These are phyloP conservation scores for Tolypeutes matacus DNA, from an alignment of 2,797 vertebrate genomes.

Conservation along the genomic window DNA sequence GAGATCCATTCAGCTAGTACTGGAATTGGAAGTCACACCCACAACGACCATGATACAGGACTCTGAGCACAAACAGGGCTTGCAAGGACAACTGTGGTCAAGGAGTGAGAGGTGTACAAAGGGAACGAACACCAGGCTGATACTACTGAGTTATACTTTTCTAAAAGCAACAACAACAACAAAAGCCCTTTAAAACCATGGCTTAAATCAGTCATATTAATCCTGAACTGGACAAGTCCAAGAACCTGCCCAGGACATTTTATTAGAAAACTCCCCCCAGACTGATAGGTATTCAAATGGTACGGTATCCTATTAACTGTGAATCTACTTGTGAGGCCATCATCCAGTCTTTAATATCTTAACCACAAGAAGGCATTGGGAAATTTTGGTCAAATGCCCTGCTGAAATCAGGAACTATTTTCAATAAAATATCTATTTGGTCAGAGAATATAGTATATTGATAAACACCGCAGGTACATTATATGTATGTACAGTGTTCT, in stretches of 20 bases:
- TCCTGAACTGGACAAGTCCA: background rate
- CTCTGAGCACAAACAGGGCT: too few relatives aligned
- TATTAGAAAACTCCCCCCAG: constrained; percentile 17
- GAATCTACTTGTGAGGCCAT: background rate
- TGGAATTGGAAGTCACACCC: too few relatives aligned
- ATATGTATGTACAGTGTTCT: constrained; percentile 45
- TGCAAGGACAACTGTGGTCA: too few relatives aligned
- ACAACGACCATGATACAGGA: too few relatives aligned
- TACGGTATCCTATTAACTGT: background rate
- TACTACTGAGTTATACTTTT: too few relatives aligned
- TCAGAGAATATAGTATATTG: background rate
- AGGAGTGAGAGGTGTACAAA: too few relatives aligned
- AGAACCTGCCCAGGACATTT: background rate
- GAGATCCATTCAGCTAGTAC: too few relatives aligned
- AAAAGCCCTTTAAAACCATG: background rate
- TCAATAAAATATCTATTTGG: constrained; percentile 52
- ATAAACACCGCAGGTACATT: background rate
- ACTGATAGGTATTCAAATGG: background rate
- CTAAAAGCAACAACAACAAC: background rate
- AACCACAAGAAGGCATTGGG: background rate
- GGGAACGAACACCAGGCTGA: too few relatives aligned
- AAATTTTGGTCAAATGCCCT: background rate
- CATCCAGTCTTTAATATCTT: background rate
- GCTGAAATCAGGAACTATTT: constrained; percentile 1
- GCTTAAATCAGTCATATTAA: constrained; percentile 13